phyloP scores from a whole-genome alignment of 2,888 invertebrate species.

The Tetramorium bicarinatum region DNA sequence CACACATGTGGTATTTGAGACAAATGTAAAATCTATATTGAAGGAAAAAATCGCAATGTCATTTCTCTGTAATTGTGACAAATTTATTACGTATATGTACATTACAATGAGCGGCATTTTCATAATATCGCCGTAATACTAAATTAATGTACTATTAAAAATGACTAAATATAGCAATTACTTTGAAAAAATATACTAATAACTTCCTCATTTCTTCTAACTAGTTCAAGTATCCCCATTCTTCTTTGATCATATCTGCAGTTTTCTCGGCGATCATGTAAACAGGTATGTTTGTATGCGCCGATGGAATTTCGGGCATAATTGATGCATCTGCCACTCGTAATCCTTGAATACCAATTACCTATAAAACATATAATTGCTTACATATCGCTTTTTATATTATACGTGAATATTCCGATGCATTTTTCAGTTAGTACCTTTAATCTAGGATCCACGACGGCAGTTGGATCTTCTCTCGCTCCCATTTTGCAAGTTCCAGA shows the following conservation, averaged over 20 bases:
- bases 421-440: slow-evolving; percentile 76
- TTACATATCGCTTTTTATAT: not conserved
- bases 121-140: not conserved
- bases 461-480: slow-evolving; percentile 87
- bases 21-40: not conserved
- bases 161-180: not conserved
- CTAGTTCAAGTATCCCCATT: slow-evolving; percentile 84
- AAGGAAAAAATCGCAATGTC: not conserved
- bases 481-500: slow-evolving; percentile 90
- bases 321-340: slow-evolving; percentile 90
- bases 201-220: not conserved
- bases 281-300: slow-evolving; percentile 89
- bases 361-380: slow-evolving; percentile 49
- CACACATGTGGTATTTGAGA: not conserved
- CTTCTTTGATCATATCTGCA: slow-evolving; percentile 88
- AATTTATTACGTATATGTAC: not conserved
- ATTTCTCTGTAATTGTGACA: not conserved
- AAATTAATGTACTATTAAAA: not conserved
- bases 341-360: slow-evolving; percentile 87
- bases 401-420: not conserved
- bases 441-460: slow-evolving; percentile 89
- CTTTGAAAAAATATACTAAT: not conserved
- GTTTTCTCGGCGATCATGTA: slow-evolving; percentile 91
- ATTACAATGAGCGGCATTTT: not conserved
- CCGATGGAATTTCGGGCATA: slow-evolving; percentile 89